Conservation (phyloP, 2,888 invertebrate species). For the Empis stercorea region DNA sequence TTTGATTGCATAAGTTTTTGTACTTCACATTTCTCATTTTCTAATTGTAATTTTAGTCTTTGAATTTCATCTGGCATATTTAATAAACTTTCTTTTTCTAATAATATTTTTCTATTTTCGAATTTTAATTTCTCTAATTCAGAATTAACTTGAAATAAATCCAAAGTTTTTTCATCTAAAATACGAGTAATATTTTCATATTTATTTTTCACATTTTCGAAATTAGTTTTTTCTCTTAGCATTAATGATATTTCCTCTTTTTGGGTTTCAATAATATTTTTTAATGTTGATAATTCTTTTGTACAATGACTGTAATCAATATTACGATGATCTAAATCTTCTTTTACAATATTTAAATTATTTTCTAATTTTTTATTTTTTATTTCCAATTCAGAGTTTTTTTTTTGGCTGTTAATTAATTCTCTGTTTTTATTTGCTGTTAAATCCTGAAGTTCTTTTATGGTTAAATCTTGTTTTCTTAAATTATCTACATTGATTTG, state of each 20-base stretch:
- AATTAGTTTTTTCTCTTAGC: not conserved
- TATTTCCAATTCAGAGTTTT: not conserved
- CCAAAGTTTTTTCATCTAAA: too few relatives aligned
- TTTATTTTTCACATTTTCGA: not conserved
- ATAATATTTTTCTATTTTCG: too few relatives aligned
- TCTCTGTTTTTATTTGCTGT: slow-evolving; percentile 3
- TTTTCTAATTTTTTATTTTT: not conserved
- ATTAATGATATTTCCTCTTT: not conserved
- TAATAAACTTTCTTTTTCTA: too few relatives aligned
- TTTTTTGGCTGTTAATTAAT: not conserved
- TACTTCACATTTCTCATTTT: slow-evolving; percentile 20
- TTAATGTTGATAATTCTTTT: not conserved
- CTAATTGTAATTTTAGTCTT: slow-evolving; percentile 18
- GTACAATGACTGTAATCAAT: not conserved
- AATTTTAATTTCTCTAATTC: too few relatives aligned
- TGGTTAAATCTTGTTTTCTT: too few relatives aligned
- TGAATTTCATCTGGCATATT: slow-evolving; percentile 21
- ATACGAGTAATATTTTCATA: not conserved
- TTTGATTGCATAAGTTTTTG: slow-evolving; percentile 10
- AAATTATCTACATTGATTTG: too few relatives aligned
- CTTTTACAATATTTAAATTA: not conserved
- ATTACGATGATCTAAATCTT: not conserved
- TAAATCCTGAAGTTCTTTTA: not conserved
- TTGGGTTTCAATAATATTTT: not conserved
- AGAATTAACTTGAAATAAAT: too few relatives aligned